A percentile compares a stretch with the other conserved stretches of the same genome.
These are phyloP conservation scores for Scaptomyza pallida DNA, from an alignment of 1,140 invertebrate genomes.

Conservation along the genomic window DNA sequence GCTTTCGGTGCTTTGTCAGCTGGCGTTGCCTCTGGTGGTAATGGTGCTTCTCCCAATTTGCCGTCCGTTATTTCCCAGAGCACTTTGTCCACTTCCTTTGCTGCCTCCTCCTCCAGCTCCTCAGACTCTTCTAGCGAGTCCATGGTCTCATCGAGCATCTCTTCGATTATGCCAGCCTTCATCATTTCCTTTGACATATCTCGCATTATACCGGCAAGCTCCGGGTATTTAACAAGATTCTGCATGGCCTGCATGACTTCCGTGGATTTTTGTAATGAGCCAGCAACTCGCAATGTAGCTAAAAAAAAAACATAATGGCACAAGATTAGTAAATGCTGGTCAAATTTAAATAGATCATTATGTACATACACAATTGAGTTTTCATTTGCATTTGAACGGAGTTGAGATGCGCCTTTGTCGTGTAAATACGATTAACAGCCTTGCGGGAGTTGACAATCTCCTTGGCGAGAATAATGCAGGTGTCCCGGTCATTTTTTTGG, in stretches of 20 bases:
- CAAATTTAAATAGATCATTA: not conserved
- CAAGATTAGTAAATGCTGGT: not conserved
- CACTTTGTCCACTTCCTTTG: conserved; percentile 97
- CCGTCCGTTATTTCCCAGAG: conserved; percentile 98
- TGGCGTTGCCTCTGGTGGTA: conserved; percentile 88
- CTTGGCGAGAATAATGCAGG: conserved; percentile 97
- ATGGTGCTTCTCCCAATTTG: conserved; percentile 94
- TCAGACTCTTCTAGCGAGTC: conserved; percentile 94
- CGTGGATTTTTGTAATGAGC: conserved; percentile 95
- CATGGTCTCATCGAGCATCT: conserved; percentile 99
- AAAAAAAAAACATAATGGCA: conserved; percentile 26
- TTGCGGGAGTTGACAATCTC: conserved; percentile 96
- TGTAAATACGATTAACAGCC: conserved; percentile 95
- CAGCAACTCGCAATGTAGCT: conserved; percentile 95
- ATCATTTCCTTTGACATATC: conserved; percentile 99
- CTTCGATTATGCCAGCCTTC: conserved; percentile 99
- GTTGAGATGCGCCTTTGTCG: conserved; percentile 98
- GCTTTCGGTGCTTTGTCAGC: conserved; percentile 85
- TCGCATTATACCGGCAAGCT: conserved; percentile 97
- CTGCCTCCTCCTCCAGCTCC: conserved; percentile 96
- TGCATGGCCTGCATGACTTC: conserved; percentile 99
- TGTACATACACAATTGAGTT: conserved; percentile 93
- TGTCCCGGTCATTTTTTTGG: conserved; percentile 97
- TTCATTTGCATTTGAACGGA: conserved; percentile 99
- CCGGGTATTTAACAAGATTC: conserved; percentile 93